These are phyloP conservation scores for Akabosia matsudoensis DNA, from an alignment of 1,140 invertebrate species.

Conservation along the genomic window DNA sequence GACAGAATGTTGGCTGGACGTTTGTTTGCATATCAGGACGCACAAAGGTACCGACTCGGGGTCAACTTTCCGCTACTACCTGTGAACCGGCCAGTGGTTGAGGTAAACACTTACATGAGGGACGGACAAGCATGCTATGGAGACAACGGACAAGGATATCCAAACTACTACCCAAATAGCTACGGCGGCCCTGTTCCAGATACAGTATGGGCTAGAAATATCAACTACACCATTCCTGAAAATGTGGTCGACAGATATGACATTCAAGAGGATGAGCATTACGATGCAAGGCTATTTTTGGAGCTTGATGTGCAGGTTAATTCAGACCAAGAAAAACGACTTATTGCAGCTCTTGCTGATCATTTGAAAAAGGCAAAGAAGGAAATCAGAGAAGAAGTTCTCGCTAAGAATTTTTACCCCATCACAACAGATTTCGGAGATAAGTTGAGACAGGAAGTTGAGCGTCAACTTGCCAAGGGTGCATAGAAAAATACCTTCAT, in stretches of 20 bases:
- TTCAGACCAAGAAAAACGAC: neutral
- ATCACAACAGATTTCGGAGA: neutral
- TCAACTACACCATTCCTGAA: neutral
- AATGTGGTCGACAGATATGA: neutral
- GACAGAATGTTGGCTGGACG: constrained; percentile 67
- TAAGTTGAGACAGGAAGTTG: neutral
- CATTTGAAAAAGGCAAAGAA: neutral
- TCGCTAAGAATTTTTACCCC: neutral
- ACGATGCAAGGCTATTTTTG: neutral
- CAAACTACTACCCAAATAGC: constrained; percentile 65
- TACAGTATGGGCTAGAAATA: neutral
- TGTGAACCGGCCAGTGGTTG: constrained; percentile 57
- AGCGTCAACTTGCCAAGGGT: too few relatives aligned
- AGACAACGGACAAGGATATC: constrained; percentile 52
- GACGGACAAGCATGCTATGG: constrained; percentile 55
- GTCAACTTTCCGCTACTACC: constrained; percentile 63
- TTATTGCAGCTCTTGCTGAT: neutral
- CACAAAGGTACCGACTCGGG: constrained; percentile 63
- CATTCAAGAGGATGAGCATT: neutral
- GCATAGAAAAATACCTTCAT: too few relatives aligned
- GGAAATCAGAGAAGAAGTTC: neutral
- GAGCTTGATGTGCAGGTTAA: neutral
- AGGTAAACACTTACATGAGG: constrained; percentile 57
- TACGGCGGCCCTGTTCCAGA: constrained; percentile 55
- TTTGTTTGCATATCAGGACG: constrained; percentile 65